Conservation (phyloP, 2,113 vertebrate genomes). For the Cinclus cinclus region DNA sequence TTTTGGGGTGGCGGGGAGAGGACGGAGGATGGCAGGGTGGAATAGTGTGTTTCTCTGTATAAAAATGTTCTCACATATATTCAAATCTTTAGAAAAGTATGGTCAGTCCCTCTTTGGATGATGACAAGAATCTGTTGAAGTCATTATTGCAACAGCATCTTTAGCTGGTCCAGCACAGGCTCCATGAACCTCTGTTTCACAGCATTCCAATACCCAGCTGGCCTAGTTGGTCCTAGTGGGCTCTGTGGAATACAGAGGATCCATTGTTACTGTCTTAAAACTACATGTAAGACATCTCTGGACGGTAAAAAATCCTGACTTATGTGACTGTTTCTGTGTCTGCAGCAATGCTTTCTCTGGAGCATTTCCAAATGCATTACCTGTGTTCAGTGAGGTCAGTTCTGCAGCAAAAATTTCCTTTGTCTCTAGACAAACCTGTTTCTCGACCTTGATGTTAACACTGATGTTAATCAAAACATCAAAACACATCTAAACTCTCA, state of each 20-base stretch:
- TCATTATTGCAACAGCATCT: neutral
- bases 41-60: neutral
- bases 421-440: neutral
- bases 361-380: neutral
- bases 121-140: neutral
- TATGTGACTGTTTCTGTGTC: neutral
- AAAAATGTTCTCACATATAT: neutral
- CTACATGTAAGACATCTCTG: neutral
- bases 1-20: too few species aligned
- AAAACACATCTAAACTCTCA: neutral
- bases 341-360: neutral
- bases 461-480: neutral
- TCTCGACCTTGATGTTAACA: neutral
- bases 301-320: neutral
- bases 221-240: rapidly evolving
- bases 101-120: neutral
- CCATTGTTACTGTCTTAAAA: neutral
- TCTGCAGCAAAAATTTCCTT: neutral
- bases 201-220: neutral
- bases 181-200: neutral
- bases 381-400: neutral
- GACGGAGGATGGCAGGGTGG: too few species aligned
- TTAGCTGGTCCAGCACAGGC: neutral
- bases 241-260: neutral
- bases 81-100: neutral